Base-by-base conservation (phyloP, 2,888 invertebrate genomes). In the Acleris sparsana region DNA sequence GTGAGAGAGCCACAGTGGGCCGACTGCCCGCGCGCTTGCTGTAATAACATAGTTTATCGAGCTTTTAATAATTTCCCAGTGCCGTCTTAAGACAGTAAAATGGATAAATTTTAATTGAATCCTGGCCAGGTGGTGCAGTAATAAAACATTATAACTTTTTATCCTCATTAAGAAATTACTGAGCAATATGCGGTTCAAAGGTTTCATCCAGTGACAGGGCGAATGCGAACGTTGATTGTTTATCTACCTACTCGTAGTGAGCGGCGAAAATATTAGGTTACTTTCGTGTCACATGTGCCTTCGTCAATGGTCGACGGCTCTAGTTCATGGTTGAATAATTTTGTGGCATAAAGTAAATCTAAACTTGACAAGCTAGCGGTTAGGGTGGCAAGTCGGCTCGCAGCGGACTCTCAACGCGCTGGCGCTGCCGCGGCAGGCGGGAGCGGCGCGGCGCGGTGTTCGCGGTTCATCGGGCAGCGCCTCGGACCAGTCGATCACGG, bases 41-140 rank as follows among this genome's bases (percentile, higher is more conserved):
- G 79, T 82, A 80, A 82, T 84, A 82, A 82, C 82, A 80, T 78
- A 79, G 79, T 85, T 87, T 86, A 87, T 88, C 74, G 82, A 76
- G 76, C 78, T 83, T 86, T 85, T 84, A 85, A 84, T 88, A 84
- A 86, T 86, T 82, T 77, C 69, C 72, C 74, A 71, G 72, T 29
- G 13, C 78, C 76, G 78, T 80, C 79, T 74, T 70, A 72, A 76
- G 80, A 78, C 80, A 76, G 78, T 87, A 84, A 86, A 88, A 85
- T 70, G 72, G 75, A 80, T 83, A 80, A 80, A 83, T 86, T 84
- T 88, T 87, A 86, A 89, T 89, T 88, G 80, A 87, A 85, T 80
- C 77, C 72, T 75, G 70, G 79, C 83, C 88, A 87, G 88, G 88
- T 89, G 89, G 79, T 77, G 71, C 69, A 67, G 79, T 76, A 78